Evolutionary conservation across 2,797 vertebrate genomes (phyloP).

Genomic region (Mustela erminea): DNA sequence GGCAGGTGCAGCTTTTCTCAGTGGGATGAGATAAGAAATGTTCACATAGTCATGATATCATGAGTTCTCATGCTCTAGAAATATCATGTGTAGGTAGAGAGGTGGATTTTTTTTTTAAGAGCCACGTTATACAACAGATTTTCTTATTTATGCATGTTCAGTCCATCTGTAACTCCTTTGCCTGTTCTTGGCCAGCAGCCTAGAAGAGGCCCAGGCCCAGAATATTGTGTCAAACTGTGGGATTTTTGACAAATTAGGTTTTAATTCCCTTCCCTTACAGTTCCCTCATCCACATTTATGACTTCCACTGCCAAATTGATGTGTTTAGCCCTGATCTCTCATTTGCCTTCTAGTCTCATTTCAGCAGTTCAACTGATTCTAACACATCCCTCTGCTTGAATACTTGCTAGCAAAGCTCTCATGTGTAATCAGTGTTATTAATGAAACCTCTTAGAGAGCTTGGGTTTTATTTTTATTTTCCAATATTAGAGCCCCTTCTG

Average conservation of each 20-base stretch:
- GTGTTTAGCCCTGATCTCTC: not conserved
- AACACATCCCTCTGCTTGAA: not conserved
- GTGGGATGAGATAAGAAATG: not conserved
- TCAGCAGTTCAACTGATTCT: not conserved
- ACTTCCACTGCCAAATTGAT: not conserved
- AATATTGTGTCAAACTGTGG: not conserved
- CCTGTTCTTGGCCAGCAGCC: not conserved
- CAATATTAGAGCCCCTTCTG: not conserved
- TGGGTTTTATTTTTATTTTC: not conserved
- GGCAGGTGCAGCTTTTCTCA: not conserved
- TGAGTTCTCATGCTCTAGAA: not conserved
- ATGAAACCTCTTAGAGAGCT: not conserved
- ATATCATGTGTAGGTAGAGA: too few species aligned
- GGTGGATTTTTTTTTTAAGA: not conserved
- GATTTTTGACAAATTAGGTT: not conserved
- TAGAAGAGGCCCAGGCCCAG: not conserved
- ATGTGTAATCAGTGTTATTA: not conserved
- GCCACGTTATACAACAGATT: not conserved
- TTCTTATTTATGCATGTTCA: not conserved
- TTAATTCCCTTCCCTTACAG: not conserved
- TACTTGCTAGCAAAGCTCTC: not conserved
- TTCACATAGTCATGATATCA: not conserved
- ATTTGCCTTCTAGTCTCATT: not conserved
- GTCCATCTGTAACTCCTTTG: not conserved
- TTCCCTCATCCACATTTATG: not conserved